Conservation (phyloP, 2,113 vertebrate species). For the Podarcis cretensis region DNA sequence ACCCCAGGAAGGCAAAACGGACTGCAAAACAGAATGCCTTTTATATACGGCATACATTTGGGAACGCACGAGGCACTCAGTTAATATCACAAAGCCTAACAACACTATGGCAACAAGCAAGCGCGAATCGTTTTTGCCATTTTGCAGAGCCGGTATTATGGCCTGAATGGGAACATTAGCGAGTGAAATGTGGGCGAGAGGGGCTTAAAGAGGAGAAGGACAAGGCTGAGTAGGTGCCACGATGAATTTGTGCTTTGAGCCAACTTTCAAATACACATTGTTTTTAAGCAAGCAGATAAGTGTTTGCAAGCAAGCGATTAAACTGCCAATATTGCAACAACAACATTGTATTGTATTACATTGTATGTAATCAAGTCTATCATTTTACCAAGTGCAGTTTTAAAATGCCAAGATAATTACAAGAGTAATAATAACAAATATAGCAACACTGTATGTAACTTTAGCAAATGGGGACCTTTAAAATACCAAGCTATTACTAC, state of each 20-base stretch:
- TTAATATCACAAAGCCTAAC: conserved; percentile 62
- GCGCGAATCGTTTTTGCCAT: conserved; percentile 62
- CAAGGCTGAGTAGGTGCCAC: conserved; percentile 57
- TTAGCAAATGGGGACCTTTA: not conserved
- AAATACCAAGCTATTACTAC: no score
- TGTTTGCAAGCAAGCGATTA: conserved; percentile 42
- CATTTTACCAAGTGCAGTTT: no score
- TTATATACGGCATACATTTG: conserved; percentile 62
- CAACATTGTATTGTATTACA: no score
- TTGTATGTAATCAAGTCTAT: no score
- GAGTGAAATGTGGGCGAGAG: conserved; percentile 44
- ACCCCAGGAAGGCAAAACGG: conserved; percentile 54
- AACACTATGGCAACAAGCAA: conserved; percentile 49
- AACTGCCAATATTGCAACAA: conserved; percentile 44
- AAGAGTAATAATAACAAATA: no score
- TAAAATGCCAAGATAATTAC: no score
- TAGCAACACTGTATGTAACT: not conserved
- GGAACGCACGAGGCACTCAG: conserved; percentile 50
- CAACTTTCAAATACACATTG: conserved; percentile 60
- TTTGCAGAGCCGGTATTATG: conserved; percentile 52
- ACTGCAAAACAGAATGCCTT: conserved; percentile 43
- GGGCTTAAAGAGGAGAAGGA: conserved; percentile 22
- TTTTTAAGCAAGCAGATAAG: conserved; percentile 32
- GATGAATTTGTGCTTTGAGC: conserved; percentile 47
- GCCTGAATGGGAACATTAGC: conserved; percentile 63